phyloP scores from a whole-genome alignment of 1,140 invertebrate genomes.

The Gonioctena quinquepunctata region DNA sequence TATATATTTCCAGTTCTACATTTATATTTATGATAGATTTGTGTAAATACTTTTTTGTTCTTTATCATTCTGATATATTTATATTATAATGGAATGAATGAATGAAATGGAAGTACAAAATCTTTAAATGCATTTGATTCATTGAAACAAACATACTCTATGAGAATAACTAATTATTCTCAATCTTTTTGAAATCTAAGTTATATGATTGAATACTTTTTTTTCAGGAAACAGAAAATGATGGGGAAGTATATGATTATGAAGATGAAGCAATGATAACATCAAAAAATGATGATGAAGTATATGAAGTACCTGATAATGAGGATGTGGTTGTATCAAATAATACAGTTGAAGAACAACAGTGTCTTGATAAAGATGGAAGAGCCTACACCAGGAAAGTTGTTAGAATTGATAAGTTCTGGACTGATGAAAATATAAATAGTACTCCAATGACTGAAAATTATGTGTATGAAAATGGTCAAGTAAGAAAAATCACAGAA shows the following conservation, averaged over 20 bases:
- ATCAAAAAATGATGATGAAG: not conserved
- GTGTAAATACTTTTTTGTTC: too few relatives aligned
- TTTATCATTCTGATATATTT: too few relatives aligned
- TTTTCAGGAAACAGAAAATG: not conserved
- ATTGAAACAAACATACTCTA: too few relatives aligned
- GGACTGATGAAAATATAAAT: constrained; percentile 47
- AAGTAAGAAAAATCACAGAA: constrained; percentile 27
- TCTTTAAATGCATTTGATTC: too few relatives aligned
- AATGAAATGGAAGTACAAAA: too few relatives aligned
- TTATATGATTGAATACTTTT: too few relatives aligned
- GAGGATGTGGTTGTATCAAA: not conserved
- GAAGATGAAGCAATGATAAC: not conserved
- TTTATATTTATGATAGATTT: too few relatives aligned
- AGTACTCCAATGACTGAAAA: constrained; percentile 3
- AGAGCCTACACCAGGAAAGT: constrained; percentile 60
- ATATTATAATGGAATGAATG: too few relatives aligned
- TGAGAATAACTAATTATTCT: too few relatives aligned
- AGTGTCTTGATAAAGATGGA: constrained; percentile 59
- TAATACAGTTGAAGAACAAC: constrained; percentile 57
- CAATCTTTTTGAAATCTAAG: too few relatives aligned
- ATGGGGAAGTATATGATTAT: not conserved
- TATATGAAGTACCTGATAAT: not conserved
- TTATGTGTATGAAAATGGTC: constrained; percentile 18
- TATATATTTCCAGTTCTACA: too few relatives aligned
- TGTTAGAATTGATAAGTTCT: constrained; percentile 62